Evolutionary conservation across 2,797 vertebrate species (phyloP).

Genomic region (Hephaestus fuliginosus): DNA sequence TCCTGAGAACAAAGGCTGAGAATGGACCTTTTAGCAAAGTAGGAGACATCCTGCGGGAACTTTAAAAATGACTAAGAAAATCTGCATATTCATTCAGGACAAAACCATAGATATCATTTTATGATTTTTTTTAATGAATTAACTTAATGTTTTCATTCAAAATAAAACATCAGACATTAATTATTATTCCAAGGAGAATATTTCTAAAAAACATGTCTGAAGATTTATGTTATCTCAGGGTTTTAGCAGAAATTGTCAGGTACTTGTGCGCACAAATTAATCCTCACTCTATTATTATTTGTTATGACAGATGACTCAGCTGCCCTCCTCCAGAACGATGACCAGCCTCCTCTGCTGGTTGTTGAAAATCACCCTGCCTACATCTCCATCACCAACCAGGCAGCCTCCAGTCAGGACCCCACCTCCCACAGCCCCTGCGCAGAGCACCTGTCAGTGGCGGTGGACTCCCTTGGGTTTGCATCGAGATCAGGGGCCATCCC

Average conservation of each 20-base stretch:
- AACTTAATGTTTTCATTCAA: neutral
- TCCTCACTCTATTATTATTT: constrained; percentile 3
- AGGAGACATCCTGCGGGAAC: neutral
- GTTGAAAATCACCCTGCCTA: constrained; percentile 83
- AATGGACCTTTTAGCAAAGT: too few relatives aligned
- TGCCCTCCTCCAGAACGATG: constrained; percentile 83
- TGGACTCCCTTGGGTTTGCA: constrained; percentile 80
- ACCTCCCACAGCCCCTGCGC: constrained; percentile 45
- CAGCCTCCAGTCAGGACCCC: constrained; percentile 79
- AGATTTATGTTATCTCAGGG: neutral
- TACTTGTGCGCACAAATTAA: neutral
- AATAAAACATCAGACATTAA: neutral
- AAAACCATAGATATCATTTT: neutral
- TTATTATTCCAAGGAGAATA: neutral
- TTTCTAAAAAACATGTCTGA: neutral
- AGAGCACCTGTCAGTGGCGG: constrained; percentile 38
- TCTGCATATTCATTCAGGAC: neutral
- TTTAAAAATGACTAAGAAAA: neutral
- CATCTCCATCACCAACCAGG: constrained; percentile 82
- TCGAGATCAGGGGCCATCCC: constrained; percentile 83
- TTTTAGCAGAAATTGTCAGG: neutral
- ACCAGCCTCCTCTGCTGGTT: constrained; percentile 86
- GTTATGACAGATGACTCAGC: constrained; percentile 86
- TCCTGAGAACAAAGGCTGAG: too few relatives aligned
- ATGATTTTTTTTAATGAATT: neutral